These are phyloP conservation scores for Margaritifera margaritifera DNA, from an alignment of 2,888 invertebrate genomes.

Conservation along the genomic window DNA sequence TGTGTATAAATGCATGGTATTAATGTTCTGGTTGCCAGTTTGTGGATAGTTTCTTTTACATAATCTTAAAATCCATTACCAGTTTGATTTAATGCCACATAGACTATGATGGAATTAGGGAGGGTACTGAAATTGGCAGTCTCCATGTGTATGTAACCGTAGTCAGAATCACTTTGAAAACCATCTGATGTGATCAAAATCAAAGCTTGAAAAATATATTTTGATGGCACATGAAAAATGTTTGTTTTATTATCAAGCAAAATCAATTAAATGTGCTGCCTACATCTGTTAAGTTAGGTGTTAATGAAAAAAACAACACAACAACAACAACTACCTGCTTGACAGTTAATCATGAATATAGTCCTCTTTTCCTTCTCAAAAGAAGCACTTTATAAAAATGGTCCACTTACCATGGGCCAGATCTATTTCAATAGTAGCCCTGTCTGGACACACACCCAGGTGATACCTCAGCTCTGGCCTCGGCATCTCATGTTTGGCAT, in stretches of 20 bases:
- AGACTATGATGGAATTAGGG: not conserved
- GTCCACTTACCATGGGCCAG: slow-evolving; percentile 43
- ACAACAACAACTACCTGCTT: too few species aligned
- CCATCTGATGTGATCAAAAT: too few species aligned
- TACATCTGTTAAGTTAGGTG: not conserved
- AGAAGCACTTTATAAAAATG: not conserved
- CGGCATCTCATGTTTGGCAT: slow-evolving; percentile 63
- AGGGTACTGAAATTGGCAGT: not conserved
- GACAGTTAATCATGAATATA: not conserved
- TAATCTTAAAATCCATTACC: too few species aligned
- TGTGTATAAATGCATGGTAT: too few species aligned
- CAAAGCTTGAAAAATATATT: too few species aligned
- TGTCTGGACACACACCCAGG: slow-evolving; percentile 57
- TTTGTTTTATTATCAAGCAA: too few species aligned
- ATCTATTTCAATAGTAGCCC: slow-evolving; percentile 50
- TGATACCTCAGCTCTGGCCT: slow-evolving; percentile 59
- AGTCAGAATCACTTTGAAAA: too few species aligned
- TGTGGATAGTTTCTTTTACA: too few species aligned
- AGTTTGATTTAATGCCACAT: not conserved
- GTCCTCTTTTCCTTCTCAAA: too few species aligned
- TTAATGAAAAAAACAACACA: not conserved
- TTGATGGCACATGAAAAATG: too few species aligned
- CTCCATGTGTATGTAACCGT: not conserved
- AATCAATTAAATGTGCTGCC: too few species aligned
- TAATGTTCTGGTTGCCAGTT: too few species aligned